A percentile compares a stretch with the other conserved stretches of the same genome.
These are phyloP conservation scores for Mythimna albipuncta DNA, from an alignment of 2,888 invertebrate species.

Conservation along the genomic window DNA sequence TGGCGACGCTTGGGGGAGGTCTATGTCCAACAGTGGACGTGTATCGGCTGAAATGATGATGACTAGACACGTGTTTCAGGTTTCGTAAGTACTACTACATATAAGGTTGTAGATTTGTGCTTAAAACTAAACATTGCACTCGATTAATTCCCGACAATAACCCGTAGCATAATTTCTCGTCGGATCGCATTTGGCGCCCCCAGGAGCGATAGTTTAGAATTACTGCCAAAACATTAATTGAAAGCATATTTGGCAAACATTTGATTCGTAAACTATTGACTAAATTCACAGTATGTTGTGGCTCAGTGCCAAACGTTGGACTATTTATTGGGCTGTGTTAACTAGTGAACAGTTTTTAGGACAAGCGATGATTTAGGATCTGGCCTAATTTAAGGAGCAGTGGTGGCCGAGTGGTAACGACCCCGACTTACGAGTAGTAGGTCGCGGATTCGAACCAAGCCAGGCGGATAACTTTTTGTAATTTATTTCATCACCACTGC, in stretches of 20 bases:
- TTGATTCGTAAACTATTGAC: slow-evolving; percentile 50
- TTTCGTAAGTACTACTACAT: too few relatives aligned
- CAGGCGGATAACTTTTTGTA: too few relatives aligned
- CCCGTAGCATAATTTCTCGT: slow-evolving; percentile 19
- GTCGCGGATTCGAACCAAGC: too few relatives aligned
- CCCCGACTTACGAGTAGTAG: too few relatives aligned
- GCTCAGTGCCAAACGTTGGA: slow-evolving; percentile 25
- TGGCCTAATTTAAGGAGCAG: neutral
- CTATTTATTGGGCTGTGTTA: slow-evolving; percentile 9
- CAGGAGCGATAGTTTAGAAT: slow-evolving; percentile 41
- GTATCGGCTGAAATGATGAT: too few relatives aligned
- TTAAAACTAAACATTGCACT: neutral
- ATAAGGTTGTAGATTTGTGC: neutral
- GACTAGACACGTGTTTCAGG: too few relatives aligned
- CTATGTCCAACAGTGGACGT: too few relatives aligned
- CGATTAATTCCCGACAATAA: neutral
- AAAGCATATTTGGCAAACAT: slow-evolving; percentile 56
- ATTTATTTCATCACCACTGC: too few relatives aligned
- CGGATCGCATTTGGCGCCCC: slow-evolving; percentile 33
- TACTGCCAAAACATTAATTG: slow-evolving; percentile 55
- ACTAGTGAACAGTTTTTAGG: slow-evolving; percentile 20
- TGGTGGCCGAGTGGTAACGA: too few relatives aligned
- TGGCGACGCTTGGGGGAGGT: too few relatives aligned
- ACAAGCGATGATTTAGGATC: slow-evolving; percentile 4
- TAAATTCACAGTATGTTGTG: slow-evolving; percentile 38